Base-by-base conservation (phyloP, 2,888 invertebrate species). In the Drosophila nr. medialis region DNA sequence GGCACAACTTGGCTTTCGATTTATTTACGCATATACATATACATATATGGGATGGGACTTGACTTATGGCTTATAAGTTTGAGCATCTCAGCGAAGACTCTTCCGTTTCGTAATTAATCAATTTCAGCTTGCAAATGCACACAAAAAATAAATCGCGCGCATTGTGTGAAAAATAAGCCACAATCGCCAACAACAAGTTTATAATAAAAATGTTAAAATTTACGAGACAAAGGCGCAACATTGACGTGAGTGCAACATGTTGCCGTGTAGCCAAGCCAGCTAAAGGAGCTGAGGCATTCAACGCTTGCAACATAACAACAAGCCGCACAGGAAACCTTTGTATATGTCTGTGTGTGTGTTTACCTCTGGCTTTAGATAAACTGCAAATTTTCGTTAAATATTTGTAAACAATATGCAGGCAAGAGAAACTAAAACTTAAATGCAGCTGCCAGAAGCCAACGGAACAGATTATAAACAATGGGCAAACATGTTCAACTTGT, bases 41-140 rank as follows among this genome's bases (percentile, higher is more conserved):
- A 38, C n/a, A n/a, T 4, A 30, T 21, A 68, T 48, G 48, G 30
- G 21, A 45, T 51, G 48, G 34, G 32, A 30, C 36, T 50, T 21
- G 45, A 27, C 30, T 48, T 68, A 48, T 48, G 38, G 50, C 29
- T 34, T 34, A 54, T 34, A 30, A 15, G 18, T 3, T n/a, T 7
- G 50, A 61, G 8, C 51, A 53, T 40, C 42, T 30, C 29, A 49
- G 54, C 21, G 29, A 36, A 49, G 53, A 50, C 40, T 62, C 85
- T 85, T 89, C 86, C 89, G 86, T 73, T 73, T 70, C 72, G 71
- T 85, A 89, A 89, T 85, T 89, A 85, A 85, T 89, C 89, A 85
- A 81, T 73, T 85, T 86, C 86, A 81, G 48, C 48, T 74, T 55
- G 53, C 55, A 83, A 84, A 78, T 83, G 81, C 84, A 85, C 79